These are phyloP conservation scores for Mythimna impura DNA, from an alignment of 2,888 invertebrate species.

Conservation along the genomic window DNA sequence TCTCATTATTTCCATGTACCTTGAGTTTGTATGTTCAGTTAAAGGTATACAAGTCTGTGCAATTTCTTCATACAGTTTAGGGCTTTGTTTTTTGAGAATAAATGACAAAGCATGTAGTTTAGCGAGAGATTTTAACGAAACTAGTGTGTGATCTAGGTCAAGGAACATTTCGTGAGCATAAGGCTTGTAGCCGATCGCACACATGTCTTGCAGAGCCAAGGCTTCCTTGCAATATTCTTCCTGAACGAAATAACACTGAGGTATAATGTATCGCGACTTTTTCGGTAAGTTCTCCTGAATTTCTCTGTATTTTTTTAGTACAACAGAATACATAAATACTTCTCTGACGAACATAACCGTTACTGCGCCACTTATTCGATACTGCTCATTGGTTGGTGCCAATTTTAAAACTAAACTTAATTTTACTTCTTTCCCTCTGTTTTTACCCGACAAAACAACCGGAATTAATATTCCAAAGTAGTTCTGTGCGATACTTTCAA, in stretches of 20 bases:
- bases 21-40: constrained; percentile 73
- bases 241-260: constrained; percentile 78
- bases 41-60: constrained; percentile 77
- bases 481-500: constrained; percentile 82
- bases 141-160: constrained; percentile 76
- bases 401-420: constrained; percentile 81
- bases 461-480: constrained; percentile 85
- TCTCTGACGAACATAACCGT: constrained; percentile 81
- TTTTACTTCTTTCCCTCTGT: constrained; percentile 58
- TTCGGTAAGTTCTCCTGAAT: constrained; percentile 66
- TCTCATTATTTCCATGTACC: constrained; percentile 79
- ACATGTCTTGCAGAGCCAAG: constrained; percentile 82
- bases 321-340: constrained; percentile 79
- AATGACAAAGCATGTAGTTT: constrained; percentile 84
- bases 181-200: constrained; percentile 74
- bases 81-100: constrained; percentile 71
- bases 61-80: constrained; percentile 70
- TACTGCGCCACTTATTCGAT: constrained; percentile 83
- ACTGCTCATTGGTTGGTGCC: constrained; percentile 83
- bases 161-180: constrained; percentile 74
- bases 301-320: constrained; percentile 74
- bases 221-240: constrained; percentile 80
- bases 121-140: constrained; percentile 79
- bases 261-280: constrained; percentile 69
- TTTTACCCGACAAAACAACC: constrained; percentile 70